Evolutionary conservation across 2,888 invertebrate species (phyloP).

Genomic region (Eilema caniola): DNA sequence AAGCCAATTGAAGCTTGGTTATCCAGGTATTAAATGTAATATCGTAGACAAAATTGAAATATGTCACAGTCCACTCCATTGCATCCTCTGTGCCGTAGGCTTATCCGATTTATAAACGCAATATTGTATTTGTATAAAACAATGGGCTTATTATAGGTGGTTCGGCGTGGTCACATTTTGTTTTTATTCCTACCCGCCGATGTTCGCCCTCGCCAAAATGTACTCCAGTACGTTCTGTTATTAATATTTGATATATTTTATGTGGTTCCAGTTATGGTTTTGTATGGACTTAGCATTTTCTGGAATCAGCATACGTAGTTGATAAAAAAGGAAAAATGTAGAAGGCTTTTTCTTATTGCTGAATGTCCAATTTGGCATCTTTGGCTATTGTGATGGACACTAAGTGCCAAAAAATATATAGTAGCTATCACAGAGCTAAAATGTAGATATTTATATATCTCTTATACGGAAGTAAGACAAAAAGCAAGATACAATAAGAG

Average conservation of each 20-base stretch:
- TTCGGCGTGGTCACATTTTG: conserved; percentile 68
- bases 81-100: conserved; percentile 66
- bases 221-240: conserved; percentile 35
- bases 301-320: conserved; percentile 9
- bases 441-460: too few relatives aligned
- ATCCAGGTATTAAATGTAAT: not conserved
- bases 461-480: too few relatives aligned
- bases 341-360: too few relatives aligned
- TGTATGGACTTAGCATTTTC: conserved; percentile 2
- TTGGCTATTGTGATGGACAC: not conserved
- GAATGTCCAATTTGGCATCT: not conserved
- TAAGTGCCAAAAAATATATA: too few relatives aligned
- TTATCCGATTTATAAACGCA: conserved; percentile 87
- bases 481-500: too few relatives aligned
- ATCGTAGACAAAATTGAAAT: not conserved
- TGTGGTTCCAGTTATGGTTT: conserved; percentile 7
- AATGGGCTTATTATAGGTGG: conserved; percentile 86
- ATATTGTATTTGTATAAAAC: conserved; percentile 87
- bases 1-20: not conserved
- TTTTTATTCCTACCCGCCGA: conserved; percentile 67
- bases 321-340: not conserved
- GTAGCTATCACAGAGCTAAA: too few relatives aligned
- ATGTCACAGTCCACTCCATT: conserved; percentile 55
- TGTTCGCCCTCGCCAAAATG: conserved; percentile 66
- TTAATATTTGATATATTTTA: conserved; percentile 44